Evolutionary conservation across 2,797 vertebrate genomes (phyloP).

Genomic region (Vespertilio murinus): DNA sequence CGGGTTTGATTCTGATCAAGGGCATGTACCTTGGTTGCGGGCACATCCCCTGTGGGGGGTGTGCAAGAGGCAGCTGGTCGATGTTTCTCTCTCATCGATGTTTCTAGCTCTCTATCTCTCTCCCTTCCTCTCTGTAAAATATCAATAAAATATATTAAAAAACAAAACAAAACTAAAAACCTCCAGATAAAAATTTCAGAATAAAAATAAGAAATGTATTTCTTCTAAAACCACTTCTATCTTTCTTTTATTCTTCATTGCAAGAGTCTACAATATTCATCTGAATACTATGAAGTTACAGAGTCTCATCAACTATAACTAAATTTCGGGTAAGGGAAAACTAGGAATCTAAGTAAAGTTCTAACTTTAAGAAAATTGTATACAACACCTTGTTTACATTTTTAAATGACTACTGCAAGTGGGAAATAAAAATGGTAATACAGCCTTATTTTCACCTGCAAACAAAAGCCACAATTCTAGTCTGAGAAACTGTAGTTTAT

Average conservation of each 20-base stretch:
- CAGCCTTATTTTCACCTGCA: background rate
- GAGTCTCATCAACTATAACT: conserved; percentile 7
- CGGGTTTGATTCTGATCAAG: too few relatives aligned
- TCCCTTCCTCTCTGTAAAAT: too few relatives aligned
- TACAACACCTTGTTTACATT: background rate
- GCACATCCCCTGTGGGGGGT: too few relatives aligned
- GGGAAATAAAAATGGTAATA: background rate
- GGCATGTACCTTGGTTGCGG: too few relatives aligned
- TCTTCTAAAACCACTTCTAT: background rate
- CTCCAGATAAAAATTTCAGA: conserved; percentile 31
- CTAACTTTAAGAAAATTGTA: background rate
- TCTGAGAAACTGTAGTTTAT: background rate
- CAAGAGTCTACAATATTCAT: conserved; percentile 10
- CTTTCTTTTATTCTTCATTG: background rate
- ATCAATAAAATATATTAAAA: too few relatives aligned
- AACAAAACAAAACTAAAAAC: background rate
- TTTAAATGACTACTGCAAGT: background rate
- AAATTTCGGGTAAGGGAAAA: background rate
- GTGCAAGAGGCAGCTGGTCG: too few relatives aligned
- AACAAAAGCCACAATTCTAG: background rate
- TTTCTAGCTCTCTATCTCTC: too few relatives aligned
- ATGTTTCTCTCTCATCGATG: too few relatives aligned
- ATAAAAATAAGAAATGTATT: conserved; percentile 24
- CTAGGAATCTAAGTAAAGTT: background rate
- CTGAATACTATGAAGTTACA: background rate